Evolutionary conservation across 2,797 vertebrate genomes (phyloP), one percentile per base, ranked within the genome.

Genomic region (Australoheros facetus): DNA sequence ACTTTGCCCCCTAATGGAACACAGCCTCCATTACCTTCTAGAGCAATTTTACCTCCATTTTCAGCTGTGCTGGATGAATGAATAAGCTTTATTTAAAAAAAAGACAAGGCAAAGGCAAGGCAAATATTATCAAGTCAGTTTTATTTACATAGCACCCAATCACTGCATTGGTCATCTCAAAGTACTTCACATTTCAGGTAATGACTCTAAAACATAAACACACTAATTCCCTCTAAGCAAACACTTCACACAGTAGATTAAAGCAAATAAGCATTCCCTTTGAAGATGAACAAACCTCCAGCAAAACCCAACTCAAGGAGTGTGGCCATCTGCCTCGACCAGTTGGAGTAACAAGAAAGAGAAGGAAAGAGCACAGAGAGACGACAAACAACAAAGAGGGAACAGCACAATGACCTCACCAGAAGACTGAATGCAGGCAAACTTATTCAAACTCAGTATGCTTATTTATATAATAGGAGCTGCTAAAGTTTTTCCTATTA

Each of bases 1-100:
- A 84, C 39, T 79, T 88, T 92, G 92, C 93, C 93, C 89, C 84
- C 93, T 91, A 88, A 74, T 88, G 94, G 91, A 54, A 19, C 1
- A 80, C 23, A 48, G 56, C 30, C 2, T 45, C 13, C 81, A 90
- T 73, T 88, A 73, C 85, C n/a, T 39, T 19, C 4, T 8, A 26
- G 5, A 75, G 13, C 19, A 60, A 42, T 60, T 48, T 53, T n/a
- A 42, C 5, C 3, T 56, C 37, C 16, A 3, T 39, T 37, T 37
- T 64, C 26, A 23, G n/a, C 7, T 26, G 32, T 13, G 16, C 62
- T 48, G 23, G 26, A 69, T n/a, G 10, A 42, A 45, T 45, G 7
- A 69, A 51, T 30, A n/a, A 51, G 19, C 45, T 69, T 13, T 7
- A 69, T 69, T 69, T 26, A 48, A 66, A 69, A 66, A 66, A 4